Percentiles rank a stretch among this genome's conserved stretches.
phyloP scores from a whole-genome alignment of 2,797 vertebrate species.

The Pampus argenteus region DNA sequence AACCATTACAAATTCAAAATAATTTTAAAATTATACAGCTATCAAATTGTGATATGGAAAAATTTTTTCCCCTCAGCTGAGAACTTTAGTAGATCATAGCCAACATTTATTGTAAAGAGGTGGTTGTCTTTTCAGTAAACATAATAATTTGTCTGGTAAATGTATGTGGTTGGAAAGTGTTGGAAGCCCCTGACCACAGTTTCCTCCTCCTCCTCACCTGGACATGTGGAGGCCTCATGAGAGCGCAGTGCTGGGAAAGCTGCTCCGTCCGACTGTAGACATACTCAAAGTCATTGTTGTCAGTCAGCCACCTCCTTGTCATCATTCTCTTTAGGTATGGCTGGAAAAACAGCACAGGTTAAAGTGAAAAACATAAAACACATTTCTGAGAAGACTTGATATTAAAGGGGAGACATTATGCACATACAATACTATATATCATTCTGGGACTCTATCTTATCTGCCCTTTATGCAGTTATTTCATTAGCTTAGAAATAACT shows the following conservation, averaged over 20 bases:
- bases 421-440: no score
- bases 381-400: no score
- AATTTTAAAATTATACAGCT: no score
- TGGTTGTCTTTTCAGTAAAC: not conserved
- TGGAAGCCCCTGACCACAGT: not conserved
- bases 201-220: conserved; percentile 80
- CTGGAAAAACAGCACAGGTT: conserved; percentile 56
- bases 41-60: no score
- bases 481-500: no score
- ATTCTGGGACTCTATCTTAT: no score
- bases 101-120: not conserved
- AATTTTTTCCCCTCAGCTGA: not conserved
- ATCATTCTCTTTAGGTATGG: conserved; percentile 84
- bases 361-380: not conserved
- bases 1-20: no score
- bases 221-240: conserved; percentile 75
- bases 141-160: not conserved
- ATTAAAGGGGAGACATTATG: no score
- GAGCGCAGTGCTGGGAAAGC: conserved; percentile 80
- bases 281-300: conserved; percentile 67
- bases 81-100: not conserved
- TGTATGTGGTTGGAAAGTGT: not conserved
- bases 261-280: conserved; percentile 62
- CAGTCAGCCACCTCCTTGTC: conserved; percentile 88
- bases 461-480: no score